Conservation (phyloP, 2,888 invertebrate genomes). For the Phragmatobia fuliginosa region DNA sequence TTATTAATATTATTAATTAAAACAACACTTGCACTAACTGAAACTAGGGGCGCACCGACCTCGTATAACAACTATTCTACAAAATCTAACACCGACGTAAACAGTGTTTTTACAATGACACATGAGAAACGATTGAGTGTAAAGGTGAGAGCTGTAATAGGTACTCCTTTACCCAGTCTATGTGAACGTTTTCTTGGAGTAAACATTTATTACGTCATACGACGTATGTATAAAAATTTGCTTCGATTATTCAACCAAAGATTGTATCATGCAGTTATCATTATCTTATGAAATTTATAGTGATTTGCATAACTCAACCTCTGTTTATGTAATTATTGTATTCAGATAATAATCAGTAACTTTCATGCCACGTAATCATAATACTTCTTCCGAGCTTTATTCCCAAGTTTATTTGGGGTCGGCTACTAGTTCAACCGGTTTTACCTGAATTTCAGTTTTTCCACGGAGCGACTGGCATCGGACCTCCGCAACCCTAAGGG, state of each 20-base stretch:
- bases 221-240: not conserved
- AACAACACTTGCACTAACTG: not conserved
- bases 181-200: not conserved
- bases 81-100: no score
- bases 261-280: not conserved
- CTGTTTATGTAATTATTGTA: not conserved
- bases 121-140: no score
- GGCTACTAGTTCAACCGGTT: no score
- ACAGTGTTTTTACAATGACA: no score
- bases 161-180: not conserved
- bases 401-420: no score
- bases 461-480: no score
- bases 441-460: no score
- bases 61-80: not conserved
- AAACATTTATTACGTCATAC: not conserved
- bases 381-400: no score
- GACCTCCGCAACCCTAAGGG: no score
- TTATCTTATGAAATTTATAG: not conserved
- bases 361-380: no score
- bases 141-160: no score
- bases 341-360: not conserved
- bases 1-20: no score
- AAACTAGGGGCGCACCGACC: not conserved
- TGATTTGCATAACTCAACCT: not conserved
- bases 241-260: not conserved